These are phyloP conservation scores for Liopterus haemorrhoidalis DNA, from an alignment of 2,888 invertebrate species.

Conservation along the genomic window DNA sequence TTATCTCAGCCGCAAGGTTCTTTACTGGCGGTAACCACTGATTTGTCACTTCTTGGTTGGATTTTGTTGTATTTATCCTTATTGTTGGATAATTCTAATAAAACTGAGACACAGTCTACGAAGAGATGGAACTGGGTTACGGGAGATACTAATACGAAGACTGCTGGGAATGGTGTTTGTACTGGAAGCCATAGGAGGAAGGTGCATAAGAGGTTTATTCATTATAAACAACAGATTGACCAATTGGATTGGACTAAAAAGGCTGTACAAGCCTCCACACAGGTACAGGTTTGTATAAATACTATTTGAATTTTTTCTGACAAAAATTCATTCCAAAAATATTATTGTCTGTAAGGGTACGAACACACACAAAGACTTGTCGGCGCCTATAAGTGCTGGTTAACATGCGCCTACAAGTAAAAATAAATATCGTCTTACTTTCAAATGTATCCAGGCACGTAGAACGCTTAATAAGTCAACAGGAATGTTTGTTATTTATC, in stretches of 20 bases:
- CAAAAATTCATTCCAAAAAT: too few species aligned
- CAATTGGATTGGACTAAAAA: conserved; percentile 63
- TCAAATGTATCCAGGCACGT: too few species aligned
- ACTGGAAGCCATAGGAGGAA: conserved; percentile 54
- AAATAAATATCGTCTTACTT: too few species aligned
- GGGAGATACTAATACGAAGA: conserved; percentile 53
- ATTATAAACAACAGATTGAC: conserved; percentile 60
- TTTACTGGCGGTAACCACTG: conserved; percentile 53
- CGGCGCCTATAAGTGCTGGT: too few species aligned
- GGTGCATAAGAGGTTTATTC: conserved; percentile 66
- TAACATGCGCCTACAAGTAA: too few species aligned
- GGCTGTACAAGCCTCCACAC: conserved; percentile 52
- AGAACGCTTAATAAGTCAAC: too few species aligned
- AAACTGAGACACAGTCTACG: conserved; percentile 35
- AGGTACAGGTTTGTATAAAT: conserved; percentile 40
- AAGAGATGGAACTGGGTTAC: conserved; percentile 88
- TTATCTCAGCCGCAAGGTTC: conserved; percentile 46
- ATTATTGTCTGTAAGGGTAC: too few species aligned
- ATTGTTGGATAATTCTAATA: conserved; percentile 53
- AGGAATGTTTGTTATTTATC: too few species aligned
- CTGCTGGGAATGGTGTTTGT: conserved; percentile 39
- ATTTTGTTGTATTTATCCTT: conserved; percentile 68
- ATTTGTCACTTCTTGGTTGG: conserved; percentile 68
- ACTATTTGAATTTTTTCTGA: conserved; percentile 12
- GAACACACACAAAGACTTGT: too few species aligned